These are phyloP conservation scores for Bilobella aurantiaca DNA, from an alignment of 1,140 invertebrate species.

Conservation along the genomic window DNA sequence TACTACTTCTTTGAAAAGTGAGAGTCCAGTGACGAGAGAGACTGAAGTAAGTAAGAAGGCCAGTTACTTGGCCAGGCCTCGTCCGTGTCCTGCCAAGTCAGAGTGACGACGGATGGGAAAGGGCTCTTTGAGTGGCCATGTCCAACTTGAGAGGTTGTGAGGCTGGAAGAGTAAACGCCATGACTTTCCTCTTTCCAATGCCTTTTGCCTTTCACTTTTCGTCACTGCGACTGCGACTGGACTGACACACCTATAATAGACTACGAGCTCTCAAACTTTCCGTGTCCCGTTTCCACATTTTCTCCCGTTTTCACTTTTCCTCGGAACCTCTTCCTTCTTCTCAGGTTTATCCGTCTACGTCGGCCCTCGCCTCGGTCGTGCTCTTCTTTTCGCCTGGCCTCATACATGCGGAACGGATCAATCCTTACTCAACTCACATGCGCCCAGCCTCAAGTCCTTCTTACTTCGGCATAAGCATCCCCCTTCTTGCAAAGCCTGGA, in stretches of 20 bases:
- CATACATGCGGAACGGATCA: constrained; percentile 4
- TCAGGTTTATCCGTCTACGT: too few species aligned
- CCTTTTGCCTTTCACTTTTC: constrained; percentile 36
- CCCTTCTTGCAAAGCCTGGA: too few species aligned
- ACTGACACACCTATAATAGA: constrained; percentile 29
- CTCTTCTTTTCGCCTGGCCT: neutral
- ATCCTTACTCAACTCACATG: neutral
- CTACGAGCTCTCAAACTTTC: neutral
- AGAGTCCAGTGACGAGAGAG: too few species aligned
- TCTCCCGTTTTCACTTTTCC: neutral
- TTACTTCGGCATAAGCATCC: too few species aligned
- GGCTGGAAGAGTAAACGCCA: constrained; percentile 23
- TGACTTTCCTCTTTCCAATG: constrained; percentile 24
- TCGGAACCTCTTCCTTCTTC: neutral
- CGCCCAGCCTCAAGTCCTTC: too few species aligned
- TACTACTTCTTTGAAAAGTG: too few species aligned
- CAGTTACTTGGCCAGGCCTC: too few species aligned
- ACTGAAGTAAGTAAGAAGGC: neutral
- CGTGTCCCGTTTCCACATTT: neutral
- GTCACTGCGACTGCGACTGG: constrained; percentile 30
- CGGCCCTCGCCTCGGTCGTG: too few species aligned
- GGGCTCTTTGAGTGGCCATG: neutral
- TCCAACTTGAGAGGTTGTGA: neutral
- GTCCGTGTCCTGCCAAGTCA: too few species aligned
- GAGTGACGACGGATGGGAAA: too few species aligned